Evolutionary conservation across 2,797 vertebrate species (phyloP).

Genomic region (Taenioides sp.): DNA sequence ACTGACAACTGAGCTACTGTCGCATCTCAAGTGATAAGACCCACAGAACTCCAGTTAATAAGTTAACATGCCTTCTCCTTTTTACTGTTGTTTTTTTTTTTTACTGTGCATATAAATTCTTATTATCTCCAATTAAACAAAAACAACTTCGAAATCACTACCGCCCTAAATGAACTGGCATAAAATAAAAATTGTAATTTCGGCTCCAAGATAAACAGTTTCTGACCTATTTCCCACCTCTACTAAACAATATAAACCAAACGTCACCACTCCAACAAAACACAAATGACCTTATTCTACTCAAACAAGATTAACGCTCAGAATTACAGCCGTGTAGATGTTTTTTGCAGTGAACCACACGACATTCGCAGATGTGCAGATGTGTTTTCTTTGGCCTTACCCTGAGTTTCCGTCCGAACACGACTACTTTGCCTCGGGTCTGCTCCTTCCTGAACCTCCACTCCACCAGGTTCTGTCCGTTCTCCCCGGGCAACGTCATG

Average conservation of each 20-base stretch:
- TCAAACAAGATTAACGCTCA: background rate
- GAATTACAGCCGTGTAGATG: background rate
- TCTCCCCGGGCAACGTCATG: slow-evolving; percentile 96
- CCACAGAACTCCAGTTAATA: too few species aligned
- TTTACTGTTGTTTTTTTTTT: too few species aligned
- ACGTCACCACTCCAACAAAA: background rate
- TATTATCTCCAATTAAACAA: too few species aligned
- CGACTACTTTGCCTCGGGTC: slow-evolving; percentile 90
- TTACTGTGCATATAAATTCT: too few species aligned
- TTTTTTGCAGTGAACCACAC: background rate
- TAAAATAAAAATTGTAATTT: too few species aligned
- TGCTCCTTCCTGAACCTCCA: slow-evolving; percentile 98
- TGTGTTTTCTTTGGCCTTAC: slow-evolving; percentile 72
- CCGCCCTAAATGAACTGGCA: too few species aligned
- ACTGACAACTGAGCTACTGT: too few species aligned
- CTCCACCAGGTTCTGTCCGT: slow-evolving; percentile 95
- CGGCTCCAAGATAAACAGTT: too few species aligned
- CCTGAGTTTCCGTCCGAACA: slow-evolving; percentile 94
- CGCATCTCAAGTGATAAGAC: too few species aligned
- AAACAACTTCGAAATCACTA: too few species aligned
- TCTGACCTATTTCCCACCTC: background rate
- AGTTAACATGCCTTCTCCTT: too few species aligned
- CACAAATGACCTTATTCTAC: background rate
- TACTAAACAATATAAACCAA: background rate
- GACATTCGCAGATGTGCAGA: background rate